Conservation (phyloP, 2,113 vertebrate species). For the Carlito syrichta region DNA sequence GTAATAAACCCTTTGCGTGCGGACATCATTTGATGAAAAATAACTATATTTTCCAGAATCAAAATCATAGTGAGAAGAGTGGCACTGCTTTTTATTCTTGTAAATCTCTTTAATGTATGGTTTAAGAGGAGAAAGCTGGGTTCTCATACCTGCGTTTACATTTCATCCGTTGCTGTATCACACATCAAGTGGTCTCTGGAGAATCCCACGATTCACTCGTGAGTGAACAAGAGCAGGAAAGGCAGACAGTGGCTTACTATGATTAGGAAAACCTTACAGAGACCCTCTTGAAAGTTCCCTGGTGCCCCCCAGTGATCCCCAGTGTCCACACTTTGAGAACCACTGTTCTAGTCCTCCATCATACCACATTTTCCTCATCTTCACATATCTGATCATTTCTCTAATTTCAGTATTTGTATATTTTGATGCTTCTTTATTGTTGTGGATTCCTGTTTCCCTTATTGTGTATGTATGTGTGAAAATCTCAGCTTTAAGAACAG, state of each 20-base stretch:
- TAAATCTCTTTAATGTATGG: background rate
- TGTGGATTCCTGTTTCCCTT: background rate
- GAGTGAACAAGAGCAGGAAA: background rate
- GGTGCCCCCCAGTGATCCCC: background rate
- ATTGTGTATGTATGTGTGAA: background rate
- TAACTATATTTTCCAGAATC: background rate
- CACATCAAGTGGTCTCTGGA: background rate
- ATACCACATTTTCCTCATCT: background rate
- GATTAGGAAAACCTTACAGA: background rate
- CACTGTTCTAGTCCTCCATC: background rate
- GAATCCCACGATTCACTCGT: background rate
- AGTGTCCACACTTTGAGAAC: background rate
- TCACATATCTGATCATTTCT: background rate
- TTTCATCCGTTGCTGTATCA: background rate
- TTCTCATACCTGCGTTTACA: background rate
- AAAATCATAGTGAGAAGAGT: background rate
- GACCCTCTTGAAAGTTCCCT: background rate
- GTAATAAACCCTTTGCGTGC: background rate
- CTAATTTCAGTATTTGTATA: background rate
- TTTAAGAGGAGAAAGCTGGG: background rate
- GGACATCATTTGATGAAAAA: background rate
- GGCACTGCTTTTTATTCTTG: background rate
- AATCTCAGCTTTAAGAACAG: background rate
- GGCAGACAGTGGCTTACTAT: background rate
- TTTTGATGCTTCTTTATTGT: background rate